Conservation (phyloP, 2,113 vertebrate genomes). For the Rhodinocichla rosea region DNA sequence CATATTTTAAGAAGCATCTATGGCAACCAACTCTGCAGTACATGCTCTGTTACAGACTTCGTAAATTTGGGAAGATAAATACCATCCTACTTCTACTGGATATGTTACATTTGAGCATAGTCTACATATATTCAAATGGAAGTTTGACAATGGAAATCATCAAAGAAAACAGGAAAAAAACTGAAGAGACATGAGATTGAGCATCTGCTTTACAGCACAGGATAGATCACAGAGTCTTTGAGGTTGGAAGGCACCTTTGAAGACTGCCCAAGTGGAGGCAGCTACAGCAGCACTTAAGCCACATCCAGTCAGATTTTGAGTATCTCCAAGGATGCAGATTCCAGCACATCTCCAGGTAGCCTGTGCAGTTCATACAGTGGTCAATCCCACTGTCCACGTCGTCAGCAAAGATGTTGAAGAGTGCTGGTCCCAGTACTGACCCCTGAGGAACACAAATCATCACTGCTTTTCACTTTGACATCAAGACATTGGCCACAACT, state of each 20-base stretch:
- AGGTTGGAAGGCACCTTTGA: not conserved
- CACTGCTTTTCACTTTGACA: not conserved
- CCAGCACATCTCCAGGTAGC: not conserved
- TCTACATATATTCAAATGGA: not conserved
- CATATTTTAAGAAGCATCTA: not conserved
- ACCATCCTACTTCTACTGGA: not conserved
- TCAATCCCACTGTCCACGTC: not conserved
- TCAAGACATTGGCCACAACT: not conserved
- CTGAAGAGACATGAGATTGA: not conserved
- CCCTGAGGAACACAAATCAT: not conserved
- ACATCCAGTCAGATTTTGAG: rapidly evolving
- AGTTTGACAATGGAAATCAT: not conserved
- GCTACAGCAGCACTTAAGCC: not conserved
- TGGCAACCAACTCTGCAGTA: not conserved
- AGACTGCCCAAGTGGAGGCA: not conserved
- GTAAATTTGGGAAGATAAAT: not conserved
- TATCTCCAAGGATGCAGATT: not conserved
- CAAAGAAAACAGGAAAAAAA: not conserved
- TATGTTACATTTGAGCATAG: not conserved
- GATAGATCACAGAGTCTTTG: not conserved
- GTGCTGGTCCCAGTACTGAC: rapidly evolving
- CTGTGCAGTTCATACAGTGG: not conserved
- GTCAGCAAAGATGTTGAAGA: not conserved
- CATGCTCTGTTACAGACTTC: not conserved
- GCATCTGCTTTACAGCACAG: not conserved